These are phyloP conservation scores for Heterohyrax brucei DNA, from an alignment of 2,797 vertebrate species.

Conservation along the genomic window DNA sequence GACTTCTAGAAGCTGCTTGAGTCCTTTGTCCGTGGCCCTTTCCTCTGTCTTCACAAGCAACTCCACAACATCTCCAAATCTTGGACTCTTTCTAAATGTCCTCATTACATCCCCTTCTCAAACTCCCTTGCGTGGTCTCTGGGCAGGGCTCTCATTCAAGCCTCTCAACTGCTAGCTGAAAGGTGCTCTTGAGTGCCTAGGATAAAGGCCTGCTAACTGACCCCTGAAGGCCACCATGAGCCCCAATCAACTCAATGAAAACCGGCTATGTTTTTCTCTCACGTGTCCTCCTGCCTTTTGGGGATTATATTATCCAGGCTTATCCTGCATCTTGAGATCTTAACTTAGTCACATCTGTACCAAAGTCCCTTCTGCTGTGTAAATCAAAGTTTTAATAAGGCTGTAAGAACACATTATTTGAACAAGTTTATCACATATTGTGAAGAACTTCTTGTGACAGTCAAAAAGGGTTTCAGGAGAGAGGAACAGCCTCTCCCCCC, in stretches of 20 bases:
- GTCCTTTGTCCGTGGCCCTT: background rate
- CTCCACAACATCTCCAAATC: background rate
- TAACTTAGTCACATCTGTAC: background rate
- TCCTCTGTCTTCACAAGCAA: background rate
- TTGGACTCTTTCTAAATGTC: background rate
- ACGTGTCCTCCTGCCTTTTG: background rate
- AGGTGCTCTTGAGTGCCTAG: background rate
- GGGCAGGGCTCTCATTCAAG: no score
- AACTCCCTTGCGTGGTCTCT: background rate
- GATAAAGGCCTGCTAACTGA: background rate
- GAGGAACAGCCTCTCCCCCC: background rate
- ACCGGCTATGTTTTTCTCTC: background rate
- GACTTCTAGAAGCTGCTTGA: background rate
- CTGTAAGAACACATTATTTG: background rate
- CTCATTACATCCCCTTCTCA: background rate
- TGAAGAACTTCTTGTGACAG: slow-evolving; percentile 1
- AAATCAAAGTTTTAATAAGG: slow-evolving; percentile 12
- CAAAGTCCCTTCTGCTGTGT: background rate
- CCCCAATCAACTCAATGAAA: background rate
- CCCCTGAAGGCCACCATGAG: background rate
- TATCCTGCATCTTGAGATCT: background rate
- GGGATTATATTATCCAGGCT: background rate
- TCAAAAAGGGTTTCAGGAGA: background rate
- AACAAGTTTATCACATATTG: background rate
- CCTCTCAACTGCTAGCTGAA: background rate